Evolutionary conservation across 1,140 invertebrate species (phyloP), one percentile per base, ranked within the genome.

Genomic region (Nephila pilipes): DNA sequence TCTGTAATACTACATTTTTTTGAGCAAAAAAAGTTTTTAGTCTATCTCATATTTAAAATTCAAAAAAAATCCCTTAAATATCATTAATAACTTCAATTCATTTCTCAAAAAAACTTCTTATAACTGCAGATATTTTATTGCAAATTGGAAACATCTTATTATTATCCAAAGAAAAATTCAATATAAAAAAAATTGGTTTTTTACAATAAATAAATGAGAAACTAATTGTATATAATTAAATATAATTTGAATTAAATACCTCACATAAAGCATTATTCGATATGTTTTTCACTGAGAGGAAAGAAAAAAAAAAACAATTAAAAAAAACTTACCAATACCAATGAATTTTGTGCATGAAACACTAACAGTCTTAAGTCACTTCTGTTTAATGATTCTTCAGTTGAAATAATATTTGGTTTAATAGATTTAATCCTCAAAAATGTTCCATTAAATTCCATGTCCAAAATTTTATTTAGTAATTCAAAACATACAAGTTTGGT

Each of bases 301-400:
- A 46, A 46, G n/a, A n/a, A n/a, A n/a, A n/a, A n/a, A 69, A 32
- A 10, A 1, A 75, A 36, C 69, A n/a, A n/a, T n/a, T n/a, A 65
- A 65, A 69, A 32, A 10, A 1, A 75, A 36, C 69, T 1, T 75
- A 75, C 69, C 29, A 75, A 75, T 14, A 32, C 14, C 69, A 75
- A 32, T 5, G 87, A 60, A 88, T 88, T 88, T 75, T 88, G 60
- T 10, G 69, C 4, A 22, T 38, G 69, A 54, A 88, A 46, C 54
- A 57, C 46, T 29, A 88, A 46, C n/a, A 88, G 25, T 38, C 87
- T 36, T 38, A 69, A 5, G 29, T 88, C 87, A 69, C 63, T 87
- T 18, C 85, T 87, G 2, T 18, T n/a, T n/a, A 75, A 75, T 12
- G n/a, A 38, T 54, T 46, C 1, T 29, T 63, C 38, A 38, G 57